Evolutionary conservation across 2,888 invertebrate species (phyloP).

Genomic region (Nephrotoma guestfalica): DNA sequence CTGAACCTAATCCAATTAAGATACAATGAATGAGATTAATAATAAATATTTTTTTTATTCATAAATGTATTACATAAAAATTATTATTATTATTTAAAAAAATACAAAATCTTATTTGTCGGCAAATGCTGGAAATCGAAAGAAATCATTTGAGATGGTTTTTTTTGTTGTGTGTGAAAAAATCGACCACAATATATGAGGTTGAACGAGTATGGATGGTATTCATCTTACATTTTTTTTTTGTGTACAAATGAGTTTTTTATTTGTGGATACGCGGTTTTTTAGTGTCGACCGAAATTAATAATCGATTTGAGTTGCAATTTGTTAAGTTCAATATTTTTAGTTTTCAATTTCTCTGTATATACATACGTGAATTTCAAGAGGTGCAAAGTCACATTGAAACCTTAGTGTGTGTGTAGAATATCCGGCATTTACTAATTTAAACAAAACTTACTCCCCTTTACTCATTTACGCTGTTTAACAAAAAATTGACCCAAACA

Average conservation of each 20-base stretch:
- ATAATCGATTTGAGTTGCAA: slow-evolving; percentile 2
- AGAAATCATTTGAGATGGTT: not conserved
- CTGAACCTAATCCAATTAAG: slow-evolving; percentile 4
- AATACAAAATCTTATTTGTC: not conserved
- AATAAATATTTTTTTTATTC: not conserved
- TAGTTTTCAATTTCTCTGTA: not conserved
- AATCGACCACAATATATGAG: not conserved
- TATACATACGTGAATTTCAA: not conserved
- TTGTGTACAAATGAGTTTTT: not conserved
- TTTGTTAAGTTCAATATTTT: not conserved
- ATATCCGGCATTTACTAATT: too few species aligned
- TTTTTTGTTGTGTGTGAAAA: not conserved
- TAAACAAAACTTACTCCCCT: too few species aligned
- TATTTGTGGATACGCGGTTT: not conserved
- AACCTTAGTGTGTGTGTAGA: too few species aligned
- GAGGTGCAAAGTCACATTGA: not conserved
- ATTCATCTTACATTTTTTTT: not conserved
- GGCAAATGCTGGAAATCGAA: not conserved
- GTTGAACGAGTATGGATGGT: not conserved
- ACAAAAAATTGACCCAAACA: too few species aligned
- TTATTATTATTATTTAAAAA: not conserved
- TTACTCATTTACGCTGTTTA: too few species aligned
- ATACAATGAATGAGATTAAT: slow-evolving; percentile 4
- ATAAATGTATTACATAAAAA: not conserved
- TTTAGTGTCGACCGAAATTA: not conserved